phyloP scores from a whole-genome alignment of 2,797 vertebrate species.

The Mionectes olivaceus region DNA sequence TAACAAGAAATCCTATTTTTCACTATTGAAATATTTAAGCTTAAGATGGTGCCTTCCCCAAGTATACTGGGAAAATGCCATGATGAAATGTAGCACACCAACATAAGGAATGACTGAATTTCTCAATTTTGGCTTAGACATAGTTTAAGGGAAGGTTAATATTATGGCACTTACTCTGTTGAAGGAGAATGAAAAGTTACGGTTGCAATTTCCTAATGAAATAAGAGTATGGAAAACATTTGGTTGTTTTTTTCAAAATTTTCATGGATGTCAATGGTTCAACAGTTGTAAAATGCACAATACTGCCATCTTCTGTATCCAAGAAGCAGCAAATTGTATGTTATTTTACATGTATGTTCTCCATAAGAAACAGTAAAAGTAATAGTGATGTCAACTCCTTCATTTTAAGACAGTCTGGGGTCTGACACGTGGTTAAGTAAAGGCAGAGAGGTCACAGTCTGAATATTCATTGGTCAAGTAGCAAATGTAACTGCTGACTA shows the following conservation, averaged over 20 bases:
- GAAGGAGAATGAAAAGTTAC: background rate
- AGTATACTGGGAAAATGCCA: background rate
- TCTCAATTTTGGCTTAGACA: background rate
- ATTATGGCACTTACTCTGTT: background rate
- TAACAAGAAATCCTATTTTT: background rate
- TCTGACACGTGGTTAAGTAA: background rate
- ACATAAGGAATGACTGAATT: background rate
- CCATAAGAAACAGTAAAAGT: background rate
- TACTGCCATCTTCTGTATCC: slow-evolving; percentile 59
- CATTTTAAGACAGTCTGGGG: background rate
- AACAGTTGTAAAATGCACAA: slow-evolving; percentile 27
- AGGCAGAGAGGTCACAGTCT: background rate
- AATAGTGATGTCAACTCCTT: background rate
- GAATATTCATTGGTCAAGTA: background rate
- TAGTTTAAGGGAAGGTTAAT: background rate
- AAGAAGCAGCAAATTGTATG: background rate
- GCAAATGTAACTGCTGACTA: background rate
- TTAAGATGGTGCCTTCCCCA: background rate
- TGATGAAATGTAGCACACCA: background rate
- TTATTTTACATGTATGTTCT: background rate
- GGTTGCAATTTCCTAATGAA: background rate
- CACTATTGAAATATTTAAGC: background rate
- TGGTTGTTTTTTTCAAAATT: background rate
- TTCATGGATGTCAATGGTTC: background rate
- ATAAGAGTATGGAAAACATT: background rate